Percentiles rank a stretch among this genome's conserved stretches.
These are phyloP conservation scores for Mus spicilegus DNA, from an alignment of 2,113 vertebrate species.

Conservation along the genomic window DNA sequence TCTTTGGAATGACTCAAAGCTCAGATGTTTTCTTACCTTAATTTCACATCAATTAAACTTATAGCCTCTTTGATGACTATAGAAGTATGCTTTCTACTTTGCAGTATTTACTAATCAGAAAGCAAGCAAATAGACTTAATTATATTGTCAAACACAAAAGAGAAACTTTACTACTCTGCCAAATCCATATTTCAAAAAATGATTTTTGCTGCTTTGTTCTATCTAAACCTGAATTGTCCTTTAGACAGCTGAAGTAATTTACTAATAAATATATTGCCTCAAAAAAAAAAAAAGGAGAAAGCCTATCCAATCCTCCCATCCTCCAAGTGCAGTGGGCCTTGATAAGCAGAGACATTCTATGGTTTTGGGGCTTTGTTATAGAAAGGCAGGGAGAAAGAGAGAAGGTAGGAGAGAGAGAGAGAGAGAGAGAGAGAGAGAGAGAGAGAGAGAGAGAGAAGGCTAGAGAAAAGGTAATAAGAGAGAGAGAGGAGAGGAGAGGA, in stretches of 20 bases:
- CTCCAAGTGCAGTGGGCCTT: no score
- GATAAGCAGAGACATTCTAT: no score
- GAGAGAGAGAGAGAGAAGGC: no score
- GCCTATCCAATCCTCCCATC: background rate
- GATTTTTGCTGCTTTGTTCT: background rate
- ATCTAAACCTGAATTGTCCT: conserved; percentile 13
- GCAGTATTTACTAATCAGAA: conserved; percentile 42
- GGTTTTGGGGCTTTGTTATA: no score
- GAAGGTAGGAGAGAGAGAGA: no score
- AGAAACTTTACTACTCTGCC: background rate
- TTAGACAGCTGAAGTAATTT: conserved; percentile 39
- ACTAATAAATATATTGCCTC: background rate
- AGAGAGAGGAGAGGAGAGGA: no score
- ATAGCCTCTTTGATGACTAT: background rate
- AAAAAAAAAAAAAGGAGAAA: background rate
- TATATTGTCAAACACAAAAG: conserved; percentile 2
- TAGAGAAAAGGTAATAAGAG: no score
- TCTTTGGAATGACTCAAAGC: conserved; percentile 46
- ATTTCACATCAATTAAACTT: conserved; percentile 46
- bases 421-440: no score
- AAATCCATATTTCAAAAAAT: conserved; percentile 27
- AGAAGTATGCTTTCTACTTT: conserved; percentile 38
- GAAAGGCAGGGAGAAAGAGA: no score
- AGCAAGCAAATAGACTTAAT: conserved; percentile 53
- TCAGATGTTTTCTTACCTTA: conserved; percentile 54